Base-by-base conservation (phyloP, 2,113 vertebrate genomes). In the Melanocharis versteri region DNA sequence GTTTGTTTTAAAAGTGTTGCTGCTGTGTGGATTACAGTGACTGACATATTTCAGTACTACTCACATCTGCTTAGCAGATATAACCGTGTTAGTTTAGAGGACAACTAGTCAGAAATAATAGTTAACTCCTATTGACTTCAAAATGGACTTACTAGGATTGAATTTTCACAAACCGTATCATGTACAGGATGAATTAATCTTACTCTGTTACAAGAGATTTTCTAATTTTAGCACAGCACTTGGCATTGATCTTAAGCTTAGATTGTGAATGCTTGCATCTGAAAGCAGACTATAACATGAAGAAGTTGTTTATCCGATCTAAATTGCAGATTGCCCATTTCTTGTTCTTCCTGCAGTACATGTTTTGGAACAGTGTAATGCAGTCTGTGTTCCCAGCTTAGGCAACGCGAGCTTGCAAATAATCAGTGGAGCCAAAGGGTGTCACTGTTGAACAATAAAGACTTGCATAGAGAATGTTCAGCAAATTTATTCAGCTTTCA, bases 361-460 rank as follows among this genome's bases (percentile, higher is more conserved):
- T 13, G 0, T 53, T 87, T 72, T 79, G 64, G 28, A 82, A 18
- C 26, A 45, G 15, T 21, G 16, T 23, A 9, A 33, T 66, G 17
- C 15, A 57, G 26, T 68, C 28, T 4, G 0, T 11, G 13, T 78
- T 79, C 21, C 47, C 62, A 15, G 3, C 2, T 33, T 33, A 60
- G 71, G 54, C 83, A 88, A 57, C 48, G 27, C 1, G 13, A 53
- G 31, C 58, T 82, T 96, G 94, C 50, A 88, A 47, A 42, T 86
- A 60, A 66, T 21, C 21, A 28, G 1, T 73, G 28, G 28, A 56
- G 33, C 95, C 97, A 89, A 10, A 91, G 90, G 95, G 87, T 97
- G 97, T 94, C 97, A 87, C 88, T 96, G 79, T 92, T 94, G 37
- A 77, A 68, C 70, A 62, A 11, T 7, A 66, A 86, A 60, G 85